Base-by-base conservation (phyloP, 1,140 invertebrate species). In the Drosophila persimilis region DNA sequence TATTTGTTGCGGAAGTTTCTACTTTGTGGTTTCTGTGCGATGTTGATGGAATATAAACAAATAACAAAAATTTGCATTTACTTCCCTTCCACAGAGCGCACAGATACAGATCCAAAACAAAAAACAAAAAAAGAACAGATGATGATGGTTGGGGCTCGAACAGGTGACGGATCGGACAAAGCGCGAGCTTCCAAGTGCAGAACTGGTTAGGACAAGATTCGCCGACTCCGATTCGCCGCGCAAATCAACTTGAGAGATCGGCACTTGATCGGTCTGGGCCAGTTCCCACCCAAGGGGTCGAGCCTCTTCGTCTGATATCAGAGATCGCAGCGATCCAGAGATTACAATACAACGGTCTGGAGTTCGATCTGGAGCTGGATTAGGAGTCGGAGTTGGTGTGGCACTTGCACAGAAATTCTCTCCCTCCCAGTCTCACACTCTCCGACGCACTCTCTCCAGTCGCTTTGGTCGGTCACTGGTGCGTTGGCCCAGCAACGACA, bases 31-130 rank as follows among this genome's bases (percentile, higher is more conserved):
- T 20, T 20, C 20, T 20, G 20, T 20, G 20, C 2, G 20, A 20
- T 26, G 83, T 79, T 53, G 61, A 61, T 56, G 48, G 53, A 70
- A 61, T 41, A 51, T 61, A 61, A 71, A 59, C 61, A 80, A 81
- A 81, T 61, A 51, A 51, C 56, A 75, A 66, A 71, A 74, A 85
- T 85, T 85, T 71, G 81, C 81, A 85, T 85, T 86, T 86, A 86
- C 81, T 85, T 85, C 81, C 81, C 81, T 8, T 31, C 29, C 73
- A 61, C 58, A 15, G 56, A 26, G 20, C 20, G 20, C 5, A 24
- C 24, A 24, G 24, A 24, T 45, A 20, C 50, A 53, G 41, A 62
- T 45, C n/a, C 50, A 64, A 60, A 58, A 44, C 35, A 43, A 45
- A 52, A 17, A 44, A 5, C 44, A 53, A 52, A 46, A 13, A 48